Percentiles rank a stretch among this genome's conserved stretches.
These are phyloP conservation scores for Melinaea marsaeus DNA, from an alignment of 2,888 invertebrate genomes.

Conservation along the genomic window DNA sequence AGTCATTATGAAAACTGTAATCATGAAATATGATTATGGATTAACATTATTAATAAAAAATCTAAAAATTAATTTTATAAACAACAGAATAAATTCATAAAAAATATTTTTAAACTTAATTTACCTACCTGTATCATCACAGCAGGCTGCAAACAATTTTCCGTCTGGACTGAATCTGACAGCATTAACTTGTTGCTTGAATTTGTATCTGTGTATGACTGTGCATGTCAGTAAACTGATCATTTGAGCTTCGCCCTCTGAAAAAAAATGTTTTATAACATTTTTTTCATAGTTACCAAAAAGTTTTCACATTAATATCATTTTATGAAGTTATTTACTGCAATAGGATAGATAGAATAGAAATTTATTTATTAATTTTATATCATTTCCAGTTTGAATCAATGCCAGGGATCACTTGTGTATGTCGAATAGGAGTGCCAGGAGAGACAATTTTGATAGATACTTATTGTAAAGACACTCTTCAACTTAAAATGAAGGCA, in stretches of 20 bases:
- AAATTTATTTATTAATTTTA: too few relatives aligned
- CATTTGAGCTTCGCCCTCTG: constrained; percentile 88
- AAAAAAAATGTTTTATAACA: constrained; percentile 34
- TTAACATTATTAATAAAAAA: too few relatives aligned
- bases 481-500: too few relatives aligned
- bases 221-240: constrained; percentile 91
- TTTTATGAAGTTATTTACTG: neutral
- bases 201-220: constrained; percentile 89
- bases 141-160: constrained; percentile 93
- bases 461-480: too few relatives aligned
- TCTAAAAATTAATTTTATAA: neutral
- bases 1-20: constrained; percentile 89
- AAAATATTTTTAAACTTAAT: neutral
- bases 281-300: too few relatives aligned
- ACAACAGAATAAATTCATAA: neutral
- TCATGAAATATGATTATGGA: neutral
- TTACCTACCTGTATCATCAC: constrained; percentile 85
- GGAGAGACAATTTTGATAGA: too few relatives aligned
- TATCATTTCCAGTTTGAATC: too few relatives aligned
- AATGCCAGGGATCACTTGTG: too few relatives aligned
- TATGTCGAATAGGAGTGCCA: too few relatives aligned
- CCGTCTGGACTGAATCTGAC: constrained; percentile 97
- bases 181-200: constrained; percentile 85
- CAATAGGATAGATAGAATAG: too few relatives aligned
- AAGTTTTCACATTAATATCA: neutral